Base-by-base conservation (phyloP, 2,113 vertebrate species). In the Atlantisia rogersi region DNA sequence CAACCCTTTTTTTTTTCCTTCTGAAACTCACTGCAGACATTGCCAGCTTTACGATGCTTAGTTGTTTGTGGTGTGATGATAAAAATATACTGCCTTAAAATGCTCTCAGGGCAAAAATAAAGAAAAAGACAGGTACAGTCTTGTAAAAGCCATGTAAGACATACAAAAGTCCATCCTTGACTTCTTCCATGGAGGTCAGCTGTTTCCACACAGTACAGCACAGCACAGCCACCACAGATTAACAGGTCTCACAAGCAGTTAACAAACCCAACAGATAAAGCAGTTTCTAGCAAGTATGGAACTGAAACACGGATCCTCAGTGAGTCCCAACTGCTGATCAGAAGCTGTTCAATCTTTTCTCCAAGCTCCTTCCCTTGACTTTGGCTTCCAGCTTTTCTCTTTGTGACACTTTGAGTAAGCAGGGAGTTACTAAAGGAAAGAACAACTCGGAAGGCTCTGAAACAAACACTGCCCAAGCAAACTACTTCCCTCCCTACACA, bases 281-380 rank as follows among this genome's bases (percentile, higher is more conserved):
- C 12, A 28, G 19, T 18, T 70, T 86, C 80, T 50, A 77, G 31
- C 32, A 84, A 65, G 52, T 24, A 40, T 0, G 1, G 46, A 82
- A 67, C 18, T 1, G 1, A 88, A 76, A 32, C 46, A 44, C 0
- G 0, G 7, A 64, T 5, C 19, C 39, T 31, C 6, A 60, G 25
- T 10, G n/a, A 80, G 70, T 7, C 35, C 29, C 5, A 0, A 29
- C 15, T 58, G n/a, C n/a, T 63, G 29, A 86, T 14, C 35, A 77
- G 50, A 91, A 78, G 25, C 19, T 46, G 20, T 63, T 79, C 28
- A 25, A 20, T 2, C 6, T 35, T 73, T 52, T 31, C 25, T 19
- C 16, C 55, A 35, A 35, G 0, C 11, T 56, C 28, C 32, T 40
- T 56, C 39, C 32, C 89, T 50, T 65, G n/a, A 76, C n/a, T 84